A percentile compares a stretch with the other conserved stretches of the same genome.
Conservation (phyloP, 2,797 vertebrate genomes). For the Manis javanica region DNA sequence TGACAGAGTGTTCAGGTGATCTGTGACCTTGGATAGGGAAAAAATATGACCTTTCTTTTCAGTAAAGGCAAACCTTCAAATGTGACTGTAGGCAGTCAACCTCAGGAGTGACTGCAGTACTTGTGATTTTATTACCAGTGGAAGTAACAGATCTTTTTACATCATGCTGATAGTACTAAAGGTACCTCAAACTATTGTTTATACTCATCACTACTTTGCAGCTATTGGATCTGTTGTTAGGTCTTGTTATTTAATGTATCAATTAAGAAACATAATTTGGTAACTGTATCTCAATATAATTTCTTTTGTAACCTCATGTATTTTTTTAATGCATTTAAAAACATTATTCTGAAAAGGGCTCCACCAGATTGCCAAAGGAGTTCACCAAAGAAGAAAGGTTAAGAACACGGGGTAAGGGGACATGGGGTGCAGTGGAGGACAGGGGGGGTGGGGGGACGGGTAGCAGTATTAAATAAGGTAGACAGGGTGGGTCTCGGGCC, state of each 20-base stretch:
- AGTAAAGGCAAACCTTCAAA: neutral
- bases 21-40: neutral
- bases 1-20: neutral
- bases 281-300: slow-evolving; percentile 6
- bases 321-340: slow-evolving; percentile 18
- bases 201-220: neutral
- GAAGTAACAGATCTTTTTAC: neutral
- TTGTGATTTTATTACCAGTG: neutral
- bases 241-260: slow-evolving; percentile 28
- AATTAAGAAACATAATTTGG: slow-evolving; percentile 26
- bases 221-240: neutral
- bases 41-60: neutral
- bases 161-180: neutral
- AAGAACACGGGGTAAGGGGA: neutral
- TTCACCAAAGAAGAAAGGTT: neutral
- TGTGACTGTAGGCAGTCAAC: neutral
- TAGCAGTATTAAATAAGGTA: neutral
- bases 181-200: neutral
- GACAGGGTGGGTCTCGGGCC: neutral
- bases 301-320: neutral
- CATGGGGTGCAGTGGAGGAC: neutral
- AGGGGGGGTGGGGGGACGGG: neutral
- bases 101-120: too few relatives aligned
- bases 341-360: neutral
- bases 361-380: neutral